These are phyloP conservation scores for Tarsius wallacei DNA, from an alignment of 2,797 vertebrate species.

Conservation along the genomic window DNA sequence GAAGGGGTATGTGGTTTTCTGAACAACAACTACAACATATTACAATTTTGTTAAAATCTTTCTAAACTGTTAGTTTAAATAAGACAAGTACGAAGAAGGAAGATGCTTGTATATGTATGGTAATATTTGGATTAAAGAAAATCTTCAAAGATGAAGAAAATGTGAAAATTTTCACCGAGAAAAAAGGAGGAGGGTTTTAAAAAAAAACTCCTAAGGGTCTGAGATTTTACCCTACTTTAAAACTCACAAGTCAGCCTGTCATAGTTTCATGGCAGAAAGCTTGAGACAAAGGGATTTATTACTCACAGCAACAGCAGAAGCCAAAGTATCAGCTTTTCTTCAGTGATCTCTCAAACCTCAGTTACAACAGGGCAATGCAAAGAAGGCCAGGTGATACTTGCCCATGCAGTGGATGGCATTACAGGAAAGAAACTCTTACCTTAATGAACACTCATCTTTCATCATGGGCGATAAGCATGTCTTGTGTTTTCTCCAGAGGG, in stretches of 20 bases:
- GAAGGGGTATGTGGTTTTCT: not conserved
- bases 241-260: not conserved
- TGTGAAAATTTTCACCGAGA: not conserved
- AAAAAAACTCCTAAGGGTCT: not conserved
- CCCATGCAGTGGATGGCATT: not conserved
- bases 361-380: not conserved
- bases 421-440: not conserved
- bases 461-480: not conserved
- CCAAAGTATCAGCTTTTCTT: not conserved
- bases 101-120: not conserved
- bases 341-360: not conserved
- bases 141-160: not conserved
- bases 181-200: not conserved
- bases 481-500: not conserved
- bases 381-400: not conserved
- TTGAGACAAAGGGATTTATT: not conserved
- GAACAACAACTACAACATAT: not conserved
- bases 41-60: not conserved
- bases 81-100: not conserved
- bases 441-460: not conserved
- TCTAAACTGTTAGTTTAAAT: not conserved
- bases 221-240: not conserved
- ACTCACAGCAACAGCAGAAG: not conserved
- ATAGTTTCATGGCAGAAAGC: not conserved
- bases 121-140: not conserved